Evolutionary conservation across 1,140 invertebrate species (phyloP).

Genomic region (Pogonognathellus flavescens): DNA sequence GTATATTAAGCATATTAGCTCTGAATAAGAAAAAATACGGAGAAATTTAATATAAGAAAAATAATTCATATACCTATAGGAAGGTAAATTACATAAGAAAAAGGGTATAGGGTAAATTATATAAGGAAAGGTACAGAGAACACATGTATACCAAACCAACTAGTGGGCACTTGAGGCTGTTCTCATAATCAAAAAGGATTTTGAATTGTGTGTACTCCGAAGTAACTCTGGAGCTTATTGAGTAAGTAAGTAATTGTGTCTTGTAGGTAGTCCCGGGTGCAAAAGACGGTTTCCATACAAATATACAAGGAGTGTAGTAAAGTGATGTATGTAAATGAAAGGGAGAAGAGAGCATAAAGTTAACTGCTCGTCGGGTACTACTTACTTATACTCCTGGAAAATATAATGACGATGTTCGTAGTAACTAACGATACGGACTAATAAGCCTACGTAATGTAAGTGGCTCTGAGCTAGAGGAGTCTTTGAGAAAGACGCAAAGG

Average conservation of each 20-base stretch:
- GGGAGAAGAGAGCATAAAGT: constrained; percentile 14
- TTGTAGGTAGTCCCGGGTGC: neutral
- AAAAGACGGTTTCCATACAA: too few relatives aligned
- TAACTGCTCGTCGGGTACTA: neutral
- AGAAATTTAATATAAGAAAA: too few relatives aligned
- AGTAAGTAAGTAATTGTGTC: neutral
- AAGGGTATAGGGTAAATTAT: neutral
- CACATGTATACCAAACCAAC: neutral
- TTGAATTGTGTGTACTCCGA: neutral
- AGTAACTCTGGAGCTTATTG: neutral
- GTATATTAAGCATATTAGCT: too few relatives aligned
- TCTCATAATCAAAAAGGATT: constrained; percentile 35
- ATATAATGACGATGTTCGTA: constrained; percentile 24
- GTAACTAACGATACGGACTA: constrained; percentile 35
- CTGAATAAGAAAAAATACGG: too few relatives aligned
- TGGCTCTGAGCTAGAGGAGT: neutral
- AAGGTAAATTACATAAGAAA: too few relatives aligned
- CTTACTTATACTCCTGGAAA: constrained; percentile 11
- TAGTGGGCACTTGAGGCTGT: constrained; percentile 16
- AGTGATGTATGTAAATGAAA: constrained; percentile 41
- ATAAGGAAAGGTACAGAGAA: too few relatives aligned
- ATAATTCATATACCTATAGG: too few relatives aligned
- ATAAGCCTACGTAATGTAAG: constrained; percentile 36
- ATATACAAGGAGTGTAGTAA: too few relatives aligned
- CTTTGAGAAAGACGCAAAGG: constrained; percentile 5